phyloP scores from a whole-genome alignment of 2,113 vertebrate genomes.

The Cygnus atratus region DNA sequence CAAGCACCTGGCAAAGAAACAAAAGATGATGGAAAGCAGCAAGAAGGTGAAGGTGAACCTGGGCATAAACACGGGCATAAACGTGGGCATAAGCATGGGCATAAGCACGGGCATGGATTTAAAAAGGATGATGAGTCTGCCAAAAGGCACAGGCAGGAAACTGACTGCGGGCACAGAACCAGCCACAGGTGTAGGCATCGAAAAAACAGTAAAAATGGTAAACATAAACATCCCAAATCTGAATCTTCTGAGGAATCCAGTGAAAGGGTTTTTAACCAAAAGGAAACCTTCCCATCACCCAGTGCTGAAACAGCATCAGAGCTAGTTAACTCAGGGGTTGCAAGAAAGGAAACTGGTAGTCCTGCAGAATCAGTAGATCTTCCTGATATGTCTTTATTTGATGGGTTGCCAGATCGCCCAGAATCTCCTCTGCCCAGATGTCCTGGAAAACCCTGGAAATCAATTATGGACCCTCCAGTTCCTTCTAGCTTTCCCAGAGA shows the following conservation, averaged over 20 bases:
- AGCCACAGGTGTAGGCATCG: conserved; percentile 27
- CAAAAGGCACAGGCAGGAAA: background rate
- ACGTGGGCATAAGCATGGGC: background rate
- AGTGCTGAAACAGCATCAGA: background rate
- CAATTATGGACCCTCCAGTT: background rate
- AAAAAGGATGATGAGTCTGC: background rate
- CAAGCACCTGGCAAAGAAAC: background rate
- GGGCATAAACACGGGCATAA: background rate
- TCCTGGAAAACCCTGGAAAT: conserved; percentile 88
- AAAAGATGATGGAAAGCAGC: background rate
- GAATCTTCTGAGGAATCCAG: conserved; percentile 74
- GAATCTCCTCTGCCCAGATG: conserved; percentile 74
- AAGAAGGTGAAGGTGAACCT: background rate
- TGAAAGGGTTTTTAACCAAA: conserved; percentile 52
- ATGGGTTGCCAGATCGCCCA: conserved; percentile 49
- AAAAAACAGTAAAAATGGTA: conserved; percentile 13
- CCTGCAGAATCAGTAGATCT: background rate
- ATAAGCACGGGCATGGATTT: background rate
- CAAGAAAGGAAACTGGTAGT: background rate
- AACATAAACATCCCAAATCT: background rate
- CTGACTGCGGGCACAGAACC: background rate
- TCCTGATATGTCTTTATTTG: conserved; percentile 31
- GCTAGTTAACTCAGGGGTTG: background rate
- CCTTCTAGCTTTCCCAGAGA: background rate
- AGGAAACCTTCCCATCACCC: background rate